phyloP scores from a whole-genome alignment of 30 jellyfish, hydroid and myxozoan genomes.

The Hydractinia echinata region DNA sequence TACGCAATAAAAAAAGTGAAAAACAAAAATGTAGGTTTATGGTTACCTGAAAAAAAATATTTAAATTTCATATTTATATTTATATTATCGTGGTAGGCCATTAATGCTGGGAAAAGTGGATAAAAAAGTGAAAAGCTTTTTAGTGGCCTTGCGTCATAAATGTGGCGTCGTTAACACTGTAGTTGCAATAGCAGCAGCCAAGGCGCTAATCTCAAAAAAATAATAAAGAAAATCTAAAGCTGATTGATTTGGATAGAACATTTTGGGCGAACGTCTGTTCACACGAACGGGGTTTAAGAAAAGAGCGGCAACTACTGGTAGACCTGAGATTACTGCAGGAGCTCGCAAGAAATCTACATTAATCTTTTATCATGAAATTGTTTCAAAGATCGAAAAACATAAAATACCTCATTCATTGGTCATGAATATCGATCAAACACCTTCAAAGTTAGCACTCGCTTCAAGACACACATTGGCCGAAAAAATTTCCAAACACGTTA shows the following conservation, averaged over 20 bases:
- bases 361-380: background rate
- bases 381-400: background rate
- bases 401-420: background rate
- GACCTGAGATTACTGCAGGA: conserved; percentile 1
- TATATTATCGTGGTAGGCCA: conserved; percentile 1
- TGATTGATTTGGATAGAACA: background rate
- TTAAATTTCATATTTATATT: no score
- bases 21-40: no score
- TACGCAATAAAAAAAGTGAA: no score
- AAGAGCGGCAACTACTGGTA: background rate
- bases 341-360: background rate
- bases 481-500: conserved; percentile 20
- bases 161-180: conserved; percentile 10
- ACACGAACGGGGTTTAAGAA: conserved; percentile 12
- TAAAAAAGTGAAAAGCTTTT: background rate
- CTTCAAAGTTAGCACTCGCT: conserved; percentile 9
- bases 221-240: background rate
- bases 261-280: conserved; percentile 22
- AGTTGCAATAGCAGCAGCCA: conserved; percentile 4
- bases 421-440: conserved; percentile 4
- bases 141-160: background rate
- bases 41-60: no score
- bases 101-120: conserved; percentile 1
- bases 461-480: conserved; percentile 27
- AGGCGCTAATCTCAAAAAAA: background rate